phyloP scores from a whole-genome alignment of 1,140 invertebrate genomes.

The Vollenhovia emeryi region DNA sequence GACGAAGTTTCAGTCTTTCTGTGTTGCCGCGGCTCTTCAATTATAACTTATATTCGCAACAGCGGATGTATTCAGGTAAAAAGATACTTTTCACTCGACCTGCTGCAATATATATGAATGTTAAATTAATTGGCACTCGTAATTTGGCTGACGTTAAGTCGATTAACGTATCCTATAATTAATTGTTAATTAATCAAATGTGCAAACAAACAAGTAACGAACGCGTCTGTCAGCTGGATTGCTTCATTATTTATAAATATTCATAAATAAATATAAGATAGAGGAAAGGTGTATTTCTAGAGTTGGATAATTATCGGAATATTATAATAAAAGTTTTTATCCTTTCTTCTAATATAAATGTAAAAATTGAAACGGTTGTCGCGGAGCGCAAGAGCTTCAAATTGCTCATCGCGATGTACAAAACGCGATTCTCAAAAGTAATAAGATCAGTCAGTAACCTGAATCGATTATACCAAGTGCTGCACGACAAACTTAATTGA shows the following conservation, averaged over 20 bases:
- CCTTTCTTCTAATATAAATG: background rate
- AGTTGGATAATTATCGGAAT: background rate
- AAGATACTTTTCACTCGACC: background rate
- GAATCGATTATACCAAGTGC: slow-evolving; percentile 5
- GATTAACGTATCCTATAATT: slow-evolving; percentile 7
- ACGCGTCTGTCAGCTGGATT: background rate
- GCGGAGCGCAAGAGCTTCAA: background rate
- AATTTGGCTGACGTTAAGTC: background rate
- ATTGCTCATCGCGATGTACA: slow-evolving; percentile 8
- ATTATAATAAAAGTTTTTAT: background rate
- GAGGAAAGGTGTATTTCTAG: background rate
- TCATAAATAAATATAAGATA: background rate
- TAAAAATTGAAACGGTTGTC: background rate
- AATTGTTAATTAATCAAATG: background rate
- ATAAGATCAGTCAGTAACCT: background rate
- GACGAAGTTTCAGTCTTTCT: background rate
- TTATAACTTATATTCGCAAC: background rate
- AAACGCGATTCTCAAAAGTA: background rate
- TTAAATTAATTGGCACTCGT: background rate
- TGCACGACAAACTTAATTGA: background rate
- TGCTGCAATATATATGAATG: background rate
- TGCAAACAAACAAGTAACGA: background rate
- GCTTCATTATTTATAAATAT: background rate
- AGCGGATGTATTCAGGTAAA: background rate
- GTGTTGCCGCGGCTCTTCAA: background rate